These are phyloP conservation scores for Hycleus cichorii DNA, from an alignment of 1,140 invertebrate species.

Conservation along the genomic window DNA sequence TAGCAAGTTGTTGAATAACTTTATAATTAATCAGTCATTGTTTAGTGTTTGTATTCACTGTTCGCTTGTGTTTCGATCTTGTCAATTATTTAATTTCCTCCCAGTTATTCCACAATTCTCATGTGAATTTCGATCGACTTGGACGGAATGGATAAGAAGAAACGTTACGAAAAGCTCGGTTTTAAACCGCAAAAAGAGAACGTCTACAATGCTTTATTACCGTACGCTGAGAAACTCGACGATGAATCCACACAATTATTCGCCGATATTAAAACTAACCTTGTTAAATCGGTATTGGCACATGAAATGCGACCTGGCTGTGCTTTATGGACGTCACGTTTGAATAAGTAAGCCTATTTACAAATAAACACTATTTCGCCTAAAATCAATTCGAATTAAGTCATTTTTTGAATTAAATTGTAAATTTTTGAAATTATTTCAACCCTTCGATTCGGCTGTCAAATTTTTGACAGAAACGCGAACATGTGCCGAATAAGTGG, in stretches of 20 bases:
- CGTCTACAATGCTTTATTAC: conserved; percentile 57
- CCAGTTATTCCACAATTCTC: too few relatives aligned
- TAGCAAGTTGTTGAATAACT: conserved; percentile 23
- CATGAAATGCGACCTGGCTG: conserved; percentile 62
- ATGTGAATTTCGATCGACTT: conserved; percentile 13
- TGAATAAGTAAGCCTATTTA: conserved; percentile 51
- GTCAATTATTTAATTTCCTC: too few relatives aligned
- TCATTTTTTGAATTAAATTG: not conserved
- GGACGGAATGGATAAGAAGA: conserved; percentile 28
- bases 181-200: conserved; percentile 55
- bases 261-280: conserved; percentile 59
- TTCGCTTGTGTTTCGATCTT: not conserved
- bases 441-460: not conserved
- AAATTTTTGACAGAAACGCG: not conserved
- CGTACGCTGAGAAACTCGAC: conserved; percentile 58
- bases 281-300: conserved; percentile 57
- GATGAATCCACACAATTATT: conserved; percentile 54
- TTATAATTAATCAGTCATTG: conserved; percentile 4
- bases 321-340: conserved; percentile 52
- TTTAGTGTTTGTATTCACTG: not conserved
- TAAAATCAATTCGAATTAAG: not conserved
- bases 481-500: too few relatives aligned
- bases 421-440: not conserved
- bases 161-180: conserved; percentile 29
- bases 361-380: not conserved